Evolutionary conservation across 2,113 vertebrate genomes (phyloP), one percentile per base, ranked within the genome.

Genomic region (Casuarius casuarius): DNA sequence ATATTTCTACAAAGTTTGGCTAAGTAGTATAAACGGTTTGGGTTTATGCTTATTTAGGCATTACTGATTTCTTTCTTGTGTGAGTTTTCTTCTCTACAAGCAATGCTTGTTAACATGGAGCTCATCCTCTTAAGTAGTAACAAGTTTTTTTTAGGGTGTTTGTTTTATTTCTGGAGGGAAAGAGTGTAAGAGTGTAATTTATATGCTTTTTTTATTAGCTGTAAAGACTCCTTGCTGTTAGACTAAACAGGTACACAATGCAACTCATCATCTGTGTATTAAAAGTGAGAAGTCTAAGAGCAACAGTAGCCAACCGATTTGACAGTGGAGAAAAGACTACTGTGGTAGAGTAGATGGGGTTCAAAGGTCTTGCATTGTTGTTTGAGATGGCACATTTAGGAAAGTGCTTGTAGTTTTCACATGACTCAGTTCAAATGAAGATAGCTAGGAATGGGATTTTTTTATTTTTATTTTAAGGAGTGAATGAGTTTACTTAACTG

Each of bases 401-500:
- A 86, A n/a, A 46, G 29, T 0, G 0, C 26, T 83, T 0, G 0
- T 14, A 25, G 26, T 77, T 89, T 77, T 88, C 54, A 18, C 38
- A 21, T 25, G 38, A 21, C 71, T 61, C 33, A 83, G 29, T 71
- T 96, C 38, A 85, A 59, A 59, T 75, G 26, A 51, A 54, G 61
- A 31, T 58, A 63, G 21, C 21, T 89, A 52, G 17, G 38, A 38
- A 38, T 38, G 38, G 38, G 38, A 38, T 58, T 17, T 22, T 25
- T 5, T 52, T 90, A 75, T 92, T 21, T 11, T 54, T 28, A 4
- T 54, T 92, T 78, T 89, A 21, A 56, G 26, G 21, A 62, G 7
- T 76, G 38, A 56, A 38, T 25, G 23, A 29, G 5, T 68, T 85
- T n/a, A 42, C 0, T 0, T 35, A 70, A 4, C 12, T 31, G 44